Conservation (phyloP, 2,888 invertebrate species). For the Cheilosia soror region DNA sequence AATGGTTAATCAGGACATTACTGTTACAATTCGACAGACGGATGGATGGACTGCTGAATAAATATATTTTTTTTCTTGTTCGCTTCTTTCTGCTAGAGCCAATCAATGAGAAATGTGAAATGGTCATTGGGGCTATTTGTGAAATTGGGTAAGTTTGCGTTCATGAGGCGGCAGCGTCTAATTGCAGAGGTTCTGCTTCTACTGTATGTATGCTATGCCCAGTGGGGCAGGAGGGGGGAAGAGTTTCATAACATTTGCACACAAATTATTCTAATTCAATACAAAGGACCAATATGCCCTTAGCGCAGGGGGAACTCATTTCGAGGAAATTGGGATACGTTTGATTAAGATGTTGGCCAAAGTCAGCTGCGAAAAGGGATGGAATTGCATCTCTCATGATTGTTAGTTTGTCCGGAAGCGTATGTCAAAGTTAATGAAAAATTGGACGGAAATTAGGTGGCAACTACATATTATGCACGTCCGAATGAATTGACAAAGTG, state of each 20-base stretch:
- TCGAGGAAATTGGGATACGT: slow-evolving; percentile 21
- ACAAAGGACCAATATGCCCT: slow-evolving; percentile 54
- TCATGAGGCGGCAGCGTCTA: slow-evolving; percentile 66
- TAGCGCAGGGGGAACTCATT: slow-evolving; percentile 20
- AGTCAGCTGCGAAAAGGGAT: slow-evolving; percentile 23
- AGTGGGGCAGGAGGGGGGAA: slow-evolving; percentile 3
- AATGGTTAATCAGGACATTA: slow-evolving; percentile 71
- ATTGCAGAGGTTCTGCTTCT: slow-evolving; percentile 47
- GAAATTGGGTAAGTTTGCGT: slow-evolving; percentile 68
- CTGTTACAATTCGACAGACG: slow-evolving; percentile 48
- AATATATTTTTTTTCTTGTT: slow-evolving; percentile 45
- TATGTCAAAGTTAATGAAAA: too few relatives aligned
- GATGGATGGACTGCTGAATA: slow-evolving; percentile 62
- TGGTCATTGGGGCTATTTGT: slow-evolving; percentile 70
- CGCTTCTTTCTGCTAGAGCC: slow-evolving; percentile 9
- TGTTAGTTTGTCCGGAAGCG: slow-evolving; percentile 9
- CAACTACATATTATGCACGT: too few relatives aligned
- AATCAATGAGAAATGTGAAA: slow-evolving; percentile 63
- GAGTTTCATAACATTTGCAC: slow-evolving; percentile 67
- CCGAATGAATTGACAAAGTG: too few relatives aligned
- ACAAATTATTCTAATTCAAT: slow-evolving; percentile 71
- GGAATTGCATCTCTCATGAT: slow-evolving; percentile 46
- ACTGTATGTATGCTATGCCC: not conserved
- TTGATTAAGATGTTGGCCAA: slow-evolving; percentile 59
- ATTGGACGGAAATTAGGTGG: too few relatives aligned